Evolutionary conservation across 1,140 invertebrate species (phyloP).

Genomic region (Pseudomyrmex pallidus): DNA sequence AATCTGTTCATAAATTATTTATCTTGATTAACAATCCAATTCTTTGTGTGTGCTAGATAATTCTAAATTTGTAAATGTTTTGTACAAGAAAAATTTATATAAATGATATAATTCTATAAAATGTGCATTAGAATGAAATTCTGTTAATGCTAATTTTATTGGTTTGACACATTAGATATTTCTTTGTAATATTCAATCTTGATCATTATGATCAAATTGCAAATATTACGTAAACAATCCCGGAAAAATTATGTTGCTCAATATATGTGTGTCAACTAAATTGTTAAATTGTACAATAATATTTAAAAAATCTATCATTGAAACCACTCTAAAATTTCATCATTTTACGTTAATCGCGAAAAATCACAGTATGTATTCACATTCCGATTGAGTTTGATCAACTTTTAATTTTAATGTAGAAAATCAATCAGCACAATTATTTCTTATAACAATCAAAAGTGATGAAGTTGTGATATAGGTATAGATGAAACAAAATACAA

Average conservation of each 20-base stretch:
- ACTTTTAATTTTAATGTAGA: slow-evolving; percentile 1
- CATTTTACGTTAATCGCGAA: background rate
- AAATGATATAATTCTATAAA: too few relatives aligned
- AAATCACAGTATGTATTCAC: background rate
- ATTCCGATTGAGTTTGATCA: background rate
- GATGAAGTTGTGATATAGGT: slow-evolving; percentile 1
- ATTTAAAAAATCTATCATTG: background rate
- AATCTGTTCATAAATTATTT: slow-evolving; percentile 6
- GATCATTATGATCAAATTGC: too few relatives aligned
- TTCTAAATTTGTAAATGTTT: background rate
- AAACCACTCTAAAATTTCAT: too few relatives aligned
- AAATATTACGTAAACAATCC: too few relatives aligned
- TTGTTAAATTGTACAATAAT: slow-evolving; percentile 8
- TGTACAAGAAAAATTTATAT: background rate
- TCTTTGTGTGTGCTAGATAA: background rate
- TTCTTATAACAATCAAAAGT: background rate
- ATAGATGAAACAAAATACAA: slow-evolving; percentile 26
- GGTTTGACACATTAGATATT: too few relatives aligned
- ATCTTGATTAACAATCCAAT: background rate
- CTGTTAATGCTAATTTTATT: too few relatives aligned
- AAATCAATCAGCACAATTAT: slow-evolving; percentile 6
- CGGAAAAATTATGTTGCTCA: too few relatives aligned
- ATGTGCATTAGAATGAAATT: too few relatives aligned
- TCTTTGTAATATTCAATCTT: too few relatives aligned
- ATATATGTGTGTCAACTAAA: background rate